Conservation (phyloP, 2,888 invertebrate species). For the Acleris literana region DNA sequence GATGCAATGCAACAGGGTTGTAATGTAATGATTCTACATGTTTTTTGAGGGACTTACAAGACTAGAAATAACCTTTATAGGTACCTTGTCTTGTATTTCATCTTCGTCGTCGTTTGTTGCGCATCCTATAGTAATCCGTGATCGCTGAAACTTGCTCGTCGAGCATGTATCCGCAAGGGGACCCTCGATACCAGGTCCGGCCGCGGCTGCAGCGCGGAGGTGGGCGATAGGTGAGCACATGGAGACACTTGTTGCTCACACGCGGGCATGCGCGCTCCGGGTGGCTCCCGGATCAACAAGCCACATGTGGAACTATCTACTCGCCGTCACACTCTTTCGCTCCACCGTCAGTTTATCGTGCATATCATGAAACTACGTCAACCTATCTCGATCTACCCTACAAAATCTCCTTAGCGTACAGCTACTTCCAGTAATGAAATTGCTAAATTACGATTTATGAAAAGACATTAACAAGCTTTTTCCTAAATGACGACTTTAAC, state of each 20-base stretch:
- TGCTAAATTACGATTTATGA: conserved; percentile 46
- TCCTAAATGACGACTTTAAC: conserved; percentile 51
- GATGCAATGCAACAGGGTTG: too few species aligned
- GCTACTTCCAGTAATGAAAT: conserved; percentile 40
- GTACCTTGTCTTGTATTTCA: too few species aligned
- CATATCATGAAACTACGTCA: background rate
- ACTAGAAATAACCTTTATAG: too few species aligned
- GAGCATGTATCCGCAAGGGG: too few species aligned
- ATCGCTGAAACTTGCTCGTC: too few species aligned
- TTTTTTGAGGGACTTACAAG: too few species aligned
- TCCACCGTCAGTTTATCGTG: background rate
- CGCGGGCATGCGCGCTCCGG: conserved; percentile 64
- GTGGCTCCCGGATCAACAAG: conserved; percentile 32
- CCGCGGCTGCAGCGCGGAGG: conserved; percentile 43
- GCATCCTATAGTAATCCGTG: too few species aligned
- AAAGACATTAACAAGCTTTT: conserved; percentile 47
- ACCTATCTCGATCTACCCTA: background rate
- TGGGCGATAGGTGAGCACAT: conserved; percentile 61
- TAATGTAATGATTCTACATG: too few species aligned
- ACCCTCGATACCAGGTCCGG: conserved; percentile 45
- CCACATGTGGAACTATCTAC: conserved; percentile 6
- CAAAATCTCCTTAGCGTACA: conserved; percentile 8
- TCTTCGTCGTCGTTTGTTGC: too few species aligned
- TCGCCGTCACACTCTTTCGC: background rate
- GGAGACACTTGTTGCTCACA: conserved; percentile 76